Conservation (phyloP, 2,797 vertebrate genomes). For the Cirrhinus molitorella region DNA sequence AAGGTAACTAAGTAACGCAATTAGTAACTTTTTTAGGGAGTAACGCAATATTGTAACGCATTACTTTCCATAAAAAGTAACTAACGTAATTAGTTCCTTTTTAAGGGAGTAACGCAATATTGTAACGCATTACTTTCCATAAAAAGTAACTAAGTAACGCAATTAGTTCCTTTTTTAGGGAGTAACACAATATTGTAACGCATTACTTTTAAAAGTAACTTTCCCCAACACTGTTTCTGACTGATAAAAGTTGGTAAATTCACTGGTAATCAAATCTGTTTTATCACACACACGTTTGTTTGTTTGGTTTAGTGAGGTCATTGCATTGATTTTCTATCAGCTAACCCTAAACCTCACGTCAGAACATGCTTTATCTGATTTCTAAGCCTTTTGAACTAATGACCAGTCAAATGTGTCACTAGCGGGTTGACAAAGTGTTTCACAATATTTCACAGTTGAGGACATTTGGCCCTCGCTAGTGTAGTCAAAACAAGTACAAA, state of each 20-base stretch:
- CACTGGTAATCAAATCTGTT: neutral
- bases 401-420: neutral
- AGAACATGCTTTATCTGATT: neutral
- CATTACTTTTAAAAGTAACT: too few relatives aligned
- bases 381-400: neutral
- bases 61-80: too few relatives aligned
- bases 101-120: too few relatives aligned
- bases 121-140: too few relatives aligned
- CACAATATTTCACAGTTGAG: neutral
- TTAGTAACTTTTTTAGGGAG: too few relatives aligned
- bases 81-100: too few relatives aligned
- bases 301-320: too few relatives aligned
- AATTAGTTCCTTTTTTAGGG: too few relatives aligned
- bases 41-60: too few relatives aligned
- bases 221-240: neutral
- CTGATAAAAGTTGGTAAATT: neutral
- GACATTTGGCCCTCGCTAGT: neutral
- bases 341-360: neutral
- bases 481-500: neutral
- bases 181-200: too few relatives aligned
- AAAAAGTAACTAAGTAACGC: too few relatives aligned
- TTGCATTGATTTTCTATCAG: neutral
- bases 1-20: too few relatives aligned
- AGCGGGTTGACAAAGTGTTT: neutral
- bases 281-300: neutral